phyloP scores from a whole-genome alignment of 1,140 invertebrate genomes.

The Lordiphosa collinella region DNA sequence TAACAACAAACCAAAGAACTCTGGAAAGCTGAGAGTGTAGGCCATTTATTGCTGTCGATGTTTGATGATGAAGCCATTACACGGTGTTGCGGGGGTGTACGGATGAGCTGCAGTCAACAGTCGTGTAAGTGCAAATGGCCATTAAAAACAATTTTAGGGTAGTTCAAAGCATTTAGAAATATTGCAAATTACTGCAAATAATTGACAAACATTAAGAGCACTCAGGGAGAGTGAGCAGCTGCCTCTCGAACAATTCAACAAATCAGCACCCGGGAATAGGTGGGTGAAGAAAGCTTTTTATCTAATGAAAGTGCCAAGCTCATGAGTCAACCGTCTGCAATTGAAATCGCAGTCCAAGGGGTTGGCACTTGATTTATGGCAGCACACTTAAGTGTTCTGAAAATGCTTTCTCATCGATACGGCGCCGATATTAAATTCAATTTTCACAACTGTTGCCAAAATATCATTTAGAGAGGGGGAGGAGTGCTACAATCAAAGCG shows the following conservation, averaged over 20 bases:
- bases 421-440: constrained; percentile 55
- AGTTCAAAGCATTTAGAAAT: constrained; percentile 68
- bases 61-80: constrained; percentile 61
- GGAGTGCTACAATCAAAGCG: constrained; percentile 14
- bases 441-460: constrained; percentile 72
- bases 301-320: constrained; percentile 59
- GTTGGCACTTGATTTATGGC: constrained; percentile 67
- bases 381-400: constrained; percentile 37
- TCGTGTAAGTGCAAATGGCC: constrained; percentile 69
- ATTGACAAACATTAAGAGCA: constrained; percentile 71
- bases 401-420: constrained; percentile 64
- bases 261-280: constrained; percentile 31
- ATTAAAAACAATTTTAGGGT: constrained; percentile 76
- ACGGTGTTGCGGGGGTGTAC: constrained; percentile 7
- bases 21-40: constrained; percentile 30
- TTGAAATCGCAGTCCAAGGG: constrained; percentile 15
- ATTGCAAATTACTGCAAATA: constrained; percentile 78
- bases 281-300: constrained; percentile 55
- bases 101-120: constrained; percentile 29
- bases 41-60: constrained; percentile 57
- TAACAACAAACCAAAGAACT: constrained; percentile 37
- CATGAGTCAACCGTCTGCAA: constrained; percentile 13
- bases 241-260: constrained; percentile 10
- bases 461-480: constrained; percentile 32
- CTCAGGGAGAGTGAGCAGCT: constrained; percentile 15